Base-by-base conservation (phyloP, 2,113 vertebrate genomes). In the Syngnathus floridae region DNA sequence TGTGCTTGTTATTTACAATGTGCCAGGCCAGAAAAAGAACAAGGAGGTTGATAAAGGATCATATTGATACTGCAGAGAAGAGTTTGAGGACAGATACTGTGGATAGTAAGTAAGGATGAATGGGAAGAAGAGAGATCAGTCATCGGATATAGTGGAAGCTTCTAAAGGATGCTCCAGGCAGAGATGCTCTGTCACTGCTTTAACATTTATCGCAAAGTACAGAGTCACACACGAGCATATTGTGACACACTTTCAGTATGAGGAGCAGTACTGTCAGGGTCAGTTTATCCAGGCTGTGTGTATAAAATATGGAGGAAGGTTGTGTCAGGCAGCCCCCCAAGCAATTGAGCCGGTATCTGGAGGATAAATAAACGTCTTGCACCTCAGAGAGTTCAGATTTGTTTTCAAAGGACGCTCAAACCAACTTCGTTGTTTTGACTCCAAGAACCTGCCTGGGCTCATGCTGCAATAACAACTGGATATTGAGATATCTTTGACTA, bases 371-470 rank as follows among this genome's bases (percentile, higher is more conserved):
- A 78, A 74, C 45, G 75, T 73, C 74, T 67, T 65, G 67, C 67
- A 76, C 78, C 76, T 62, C 41, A 46, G 51, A 74, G 70, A 81
- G 84, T 82, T 87, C 74, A 80, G 74, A 76, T 86, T 85, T 85
- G 81, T 86, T 88, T 87, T 86, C 58, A 78, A 65, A 84, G 69
- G 76, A 85, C 69, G 38, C 75, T 78, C 69, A 38, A 68, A 76
- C 79, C 81, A 75, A 69, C 67, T 41, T 69, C 75, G 82, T 81
- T 82, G 84, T 85, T 85, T 75, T 82, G 83, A 74, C 83, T 86
- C 82, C 5, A 40, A 77, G 70, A 79, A 76, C 68, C 78, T 76
- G 81, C 73, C 70, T 59, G 66, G 75, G 78, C 77, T 72, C 76
- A 66, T 62, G 69, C 75, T 71, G 86, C 72, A 82, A 80, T 78